These are phyloP conservation scores for Halictus ligatus DNA, from an alignment of 2,888 invertebrate genomes.

Conservation along the genomic window DNA sequence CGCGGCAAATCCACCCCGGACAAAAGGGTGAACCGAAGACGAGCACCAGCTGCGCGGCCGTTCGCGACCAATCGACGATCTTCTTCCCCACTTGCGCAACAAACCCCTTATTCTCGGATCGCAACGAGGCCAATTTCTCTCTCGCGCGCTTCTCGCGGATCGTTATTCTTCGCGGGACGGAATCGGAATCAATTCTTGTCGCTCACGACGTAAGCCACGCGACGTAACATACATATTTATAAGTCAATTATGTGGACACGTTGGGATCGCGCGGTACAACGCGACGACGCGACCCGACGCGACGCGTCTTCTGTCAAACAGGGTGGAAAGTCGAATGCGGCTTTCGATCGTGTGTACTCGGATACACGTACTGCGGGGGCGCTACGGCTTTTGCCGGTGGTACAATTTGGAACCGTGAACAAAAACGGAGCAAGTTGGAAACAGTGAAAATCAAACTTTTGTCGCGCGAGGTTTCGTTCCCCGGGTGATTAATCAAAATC, in stretches of 20 bases:
- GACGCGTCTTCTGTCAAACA: background rate
- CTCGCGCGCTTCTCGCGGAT: background rate
- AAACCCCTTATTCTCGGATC: background rate
- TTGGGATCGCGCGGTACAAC: conserved; percentile 10
- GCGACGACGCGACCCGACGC: background rate
- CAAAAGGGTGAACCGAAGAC: background rate
- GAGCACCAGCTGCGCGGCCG: background rate
- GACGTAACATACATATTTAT: conserved; percentile 12
- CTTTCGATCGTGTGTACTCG: conserved; percentile 27
- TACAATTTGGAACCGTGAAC: background rate
- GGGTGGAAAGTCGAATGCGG: background rate
- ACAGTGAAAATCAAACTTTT: background rate
- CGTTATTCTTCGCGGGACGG: background rate
- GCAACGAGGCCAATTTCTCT: background rate
- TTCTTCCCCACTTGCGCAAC: background rate
- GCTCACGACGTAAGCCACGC: background rate
- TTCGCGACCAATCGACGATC: conserved; percentile 2
- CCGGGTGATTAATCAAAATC: background rate
- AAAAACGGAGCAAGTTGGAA: background rate
- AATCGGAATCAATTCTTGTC: background rate
- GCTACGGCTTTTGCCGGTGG: background rate
- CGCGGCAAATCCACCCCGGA: background rate
- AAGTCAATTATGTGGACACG: conserved; percentile 45
- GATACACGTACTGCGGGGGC: background rate
- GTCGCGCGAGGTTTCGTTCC: background rate